Evolutionary conservation across 2,888 invertebrate species (phyloP), one percentile per base, ranked within the genome.

Genomic region (Brenthis ino): DNA sequence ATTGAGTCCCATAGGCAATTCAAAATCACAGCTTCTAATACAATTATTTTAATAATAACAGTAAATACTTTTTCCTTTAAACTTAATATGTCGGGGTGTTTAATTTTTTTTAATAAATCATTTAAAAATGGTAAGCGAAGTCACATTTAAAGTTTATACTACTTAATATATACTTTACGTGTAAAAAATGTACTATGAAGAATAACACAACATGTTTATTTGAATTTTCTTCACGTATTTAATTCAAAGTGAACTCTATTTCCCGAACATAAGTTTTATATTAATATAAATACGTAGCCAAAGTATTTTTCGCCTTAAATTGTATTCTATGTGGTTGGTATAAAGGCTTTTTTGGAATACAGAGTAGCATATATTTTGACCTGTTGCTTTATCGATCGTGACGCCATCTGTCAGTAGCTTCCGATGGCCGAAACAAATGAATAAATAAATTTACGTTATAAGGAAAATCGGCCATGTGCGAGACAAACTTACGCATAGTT

Each of bases 311-410:
- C n/a, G 11, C 20, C 14, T 20, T 16, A 71, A 64, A 65, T 64
- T 58, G 57, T 37, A 24, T 13, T 54, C 54, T 71, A 64, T 56
- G 8, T 28, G 16, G n/a, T 55, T 2, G 50, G 13, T 43, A 57
- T 60, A 56, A 50, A 64, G 20, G 12, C 14, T 5, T 48, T 20
- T 58, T 48, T 20, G 24, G 16, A 43, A 13, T n/a, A 37, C 11
- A 48, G 14, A 51, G 16, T 5, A 51, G 16, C n/a, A n/a, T 8
- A 12, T 58, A 8, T 14, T 58, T 14, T 54, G 24, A 66, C 68
- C 58, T 68, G 68, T 65, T 70, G 70, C 57, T 64, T 28, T 71
- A 69, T 74, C 66, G 71, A 72, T 67, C 71, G 56, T 43, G 54
- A 24, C 64, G 67, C 64, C 60, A 68, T 71, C 69, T 71, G 70